Evolutionary conservation across 1,140 invertebrate species (phyloP).

Genomic region (Formica selysi): DNA sequence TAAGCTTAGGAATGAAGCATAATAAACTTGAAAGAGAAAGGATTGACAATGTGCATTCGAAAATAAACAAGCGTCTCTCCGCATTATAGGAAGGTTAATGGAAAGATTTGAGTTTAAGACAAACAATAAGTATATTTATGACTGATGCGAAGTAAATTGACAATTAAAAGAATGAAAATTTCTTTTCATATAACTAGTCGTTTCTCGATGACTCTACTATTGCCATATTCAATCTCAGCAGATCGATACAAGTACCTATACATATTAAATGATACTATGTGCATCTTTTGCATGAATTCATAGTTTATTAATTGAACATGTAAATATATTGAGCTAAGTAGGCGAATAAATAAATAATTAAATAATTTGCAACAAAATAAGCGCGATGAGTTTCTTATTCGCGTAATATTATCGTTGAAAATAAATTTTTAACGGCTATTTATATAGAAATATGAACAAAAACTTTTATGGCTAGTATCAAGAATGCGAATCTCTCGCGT

Average conservation of each 20-base stretch:
- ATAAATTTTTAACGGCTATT: constrained; percentile 14
- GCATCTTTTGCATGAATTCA: too few relatives aligned
- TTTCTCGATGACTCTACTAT: not conserved
- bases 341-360: too few relatives aligned
- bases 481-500: not conserved
- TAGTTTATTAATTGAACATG: too few relatives aligned
- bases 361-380: not conserved
- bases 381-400: not conserved
- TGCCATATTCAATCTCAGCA: too few relatives aligned
- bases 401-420: not conserved
- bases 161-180: not conserved
- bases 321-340: not conserved
- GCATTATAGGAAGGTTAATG: constrained; percentile 27
- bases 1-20: constrained; percentile 11
- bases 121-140: constrained; percentile 14
- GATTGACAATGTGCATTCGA: constrained; percentile 16
- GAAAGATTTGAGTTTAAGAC: not conserved
- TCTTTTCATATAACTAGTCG: not conserved
- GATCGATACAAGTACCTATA: too few relatives aligned
- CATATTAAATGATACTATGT: too few relatives aligned
- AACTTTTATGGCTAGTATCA: constrained; percentile 1
- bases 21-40: constrained; percentile 28
- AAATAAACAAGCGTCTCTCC: constrained; percentile 37
- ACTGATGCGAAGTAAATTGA: not conserved
- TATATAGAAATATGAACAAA: constrained; percentile 22